Conservation (phyloP, 2,888 invertebrate species). For the Alviniconcha strummeri region DNA sequence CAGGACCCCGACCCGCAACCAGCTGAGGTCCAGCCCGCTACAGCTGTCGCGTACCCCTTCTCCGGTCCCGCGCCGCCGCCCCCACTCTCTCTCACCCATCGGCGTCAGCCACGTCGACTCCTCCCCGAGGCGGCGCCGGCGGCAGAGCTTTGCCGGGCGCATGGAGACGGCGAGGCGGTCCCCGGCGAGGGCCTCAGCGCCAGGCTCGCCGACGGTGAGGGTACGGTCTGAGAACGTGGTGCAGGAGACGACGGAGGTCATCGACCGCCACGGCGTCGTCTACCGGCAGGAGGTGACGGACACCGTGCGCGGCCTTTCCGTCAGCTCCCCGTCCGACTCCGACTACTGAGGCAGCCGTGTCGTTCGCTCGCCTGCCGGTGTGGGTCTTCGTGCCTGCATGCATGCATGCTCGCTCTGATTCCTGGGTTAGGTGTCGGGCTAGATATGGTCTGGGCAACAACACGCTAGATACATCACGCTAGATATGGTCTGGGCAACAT, state of each 20-base stretch:
- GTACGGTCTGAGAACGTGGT: slow-evolving; percentile 17
- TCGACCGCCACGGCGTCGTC: not conserved
- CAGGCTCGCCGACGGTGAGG: not conserved
- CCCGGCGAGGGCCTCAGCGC: not conserved
- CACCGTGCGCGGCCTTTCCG: not conserved
- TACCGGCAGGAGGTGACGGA: slow-evolving; percentile 1
- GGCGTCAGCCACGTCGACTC: not conserved
- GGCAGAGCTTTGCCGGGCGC: not conserved
- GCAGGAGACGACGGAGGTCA: slow-evolving; percentile 19
- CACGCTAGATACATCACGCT: not conserved
- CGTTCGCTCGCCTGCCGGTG: not conserved
- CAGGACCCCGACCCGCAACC: slow-evolving; percentile 4
- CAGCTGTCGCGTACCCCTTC: not conserved
- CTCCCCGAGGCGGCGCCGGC: not conserved
- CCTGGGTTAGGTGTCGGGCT: not conserved
- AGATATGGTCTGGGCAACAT: not conserved
- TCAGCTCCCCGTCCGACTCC: not conserved
- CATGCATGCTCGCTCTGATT: not conserved
- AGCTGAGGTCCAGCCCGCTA: not conserved
- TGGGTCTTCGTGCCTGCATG: not conserved
- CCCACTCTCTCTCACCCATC: slow-evolving; percentile 17
- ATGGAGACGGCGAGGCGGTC: not conserved
- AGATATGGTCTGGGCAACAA: not conserved
- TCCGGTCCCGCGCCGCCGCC: not conserved
- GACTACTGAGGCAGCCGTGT: not conserved